phyloP scores from a whole-genome alignment of 2,797 vertebrate genomes.

The Adrianichthys oophorus region DNA sequence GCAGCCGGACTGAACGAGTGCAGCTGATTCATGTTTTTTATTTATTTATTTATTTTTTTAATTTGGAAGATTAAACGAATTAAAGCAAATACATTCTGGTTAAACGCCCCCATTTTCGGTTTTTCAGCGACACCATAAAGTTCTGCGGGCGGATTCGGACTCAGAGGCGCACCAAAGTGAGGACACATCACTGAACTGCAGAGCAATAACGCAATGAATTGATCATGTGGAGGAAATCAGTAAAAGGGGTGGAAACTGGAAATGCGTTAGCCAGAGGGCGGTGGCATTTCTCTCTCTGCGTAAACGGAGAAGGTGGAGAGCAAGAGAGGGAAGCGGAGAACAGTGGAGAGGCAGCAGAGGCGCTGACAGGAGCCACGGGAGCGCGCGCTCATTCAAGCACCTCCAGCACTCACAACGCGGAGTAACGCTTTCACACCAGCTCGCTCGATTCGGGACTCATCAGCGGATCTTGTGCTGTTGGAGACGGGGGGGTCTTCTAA shows the following conservation, averaged over 20 bases:
- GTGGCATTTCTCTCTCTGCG: slow-evolving; percentile 74
- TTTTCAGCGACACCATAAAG: too few species aligned
- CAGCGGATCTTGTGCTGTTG: slow-evolving; percentile 35
- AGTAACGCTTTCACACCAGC: slow-evolving; percentile 16
- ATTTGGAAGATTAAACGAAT: too few species aligned
- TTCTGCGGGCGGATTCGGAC: too few species aligned
- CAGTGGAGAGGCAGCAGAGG: slow-evolving; percentile 52
- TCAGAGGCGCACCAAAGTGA: too few species aligned
- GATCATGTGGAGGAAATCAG: neutral
- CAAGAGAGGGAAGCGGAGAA: slow-evolving; percentile 34
- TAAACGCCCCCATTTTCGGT: too few species aligned
- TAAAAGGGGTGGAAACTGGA: slow-evolving; percentile 17
- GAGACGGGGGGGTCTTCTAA: slow-evolving; percentile 23
- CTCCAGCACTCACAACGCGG: slow-evolving; percentile 35
- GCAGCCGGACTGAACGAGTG: neutral
- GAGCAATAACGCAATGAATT: neutral
- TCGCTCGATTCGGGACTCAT: slow-evolving; percentile 27
- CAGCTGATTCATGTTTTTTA: neutral
- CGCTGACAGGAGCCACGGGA: slow-evolving; percentile 51
- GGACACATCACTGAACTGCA: too few species aligned
- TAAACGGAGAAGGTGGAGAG: slow-evolving; percentile 57
- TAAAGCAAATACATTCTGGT: too few species aligned
- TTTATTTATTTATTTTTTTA: too few species aligned
- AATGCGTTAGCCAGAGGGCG: slow-evolving; percentile 71
- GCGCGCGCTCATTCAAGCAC: slow-evolving; percentile 37